These are phyloP conservation scores for Mustela nigripes DNA, from an alignment of 2,113 vertebrate genomes.

Conservation along the genomic window DNA sequence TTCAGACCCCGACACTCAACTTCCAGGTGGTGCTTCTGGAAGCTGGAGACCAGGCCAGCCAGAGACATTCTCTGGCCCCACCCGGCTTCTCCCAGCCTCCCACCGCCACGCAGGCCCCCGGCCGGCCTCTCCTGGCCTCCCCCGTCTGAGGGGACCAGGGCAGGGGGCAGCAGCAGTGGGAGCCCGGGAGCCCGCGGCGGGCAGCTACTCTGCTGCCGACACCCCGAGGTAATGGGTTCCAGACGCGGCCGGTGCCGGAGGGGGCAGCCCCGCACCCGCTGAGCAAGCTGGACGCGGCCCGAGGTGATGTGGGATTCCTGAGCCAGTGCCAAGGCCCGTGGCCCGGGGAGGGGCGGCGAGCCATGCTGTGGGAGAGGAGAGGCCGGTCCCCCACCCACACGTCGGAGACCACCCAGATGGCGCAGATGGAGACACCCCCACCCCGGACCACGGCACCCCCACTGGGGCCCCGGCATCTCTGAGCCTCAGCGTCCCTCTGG, in stretches of 20 bases:
- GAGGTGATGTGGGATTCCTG: slow-evolving; percentile 85
- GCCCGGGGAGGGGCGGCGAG: background rate
- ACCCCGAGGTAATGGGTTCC: slow-evolving; percentile 84
- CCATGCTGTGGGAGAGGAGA: background rate
- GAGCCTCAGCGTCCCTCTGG: background rate
- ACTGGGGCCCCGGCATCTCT: rapidly evolving
- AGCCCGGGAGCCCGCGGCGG: background rate
- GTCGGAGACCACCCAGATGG: background rate
- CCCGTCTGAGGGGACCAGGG: rapidly evolving
- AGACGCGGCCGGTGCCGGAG: slow-evolving; percentile 84
- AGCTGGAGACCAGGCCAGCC: background rate
- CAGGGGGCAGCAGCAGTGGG: background rate
- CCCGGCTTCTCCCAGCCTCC: rapidly evolving
- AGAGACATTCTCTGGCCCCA: background rate
- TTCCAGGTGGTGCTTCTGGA: background rate
- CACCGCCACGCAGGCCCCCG: rapidly evolving
- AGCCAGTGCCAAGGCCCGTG: slow-evolving; percentile 79
- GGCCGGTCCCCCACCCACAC: rapidly evolving
- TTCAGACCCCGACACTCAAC: rapidly evolving
- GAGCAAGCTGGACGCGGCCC: slow-evolving; percentile 84
- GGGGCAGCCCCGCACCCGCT: slow-evolving; percentile 85
- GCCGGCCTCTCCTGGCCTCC: background rate
- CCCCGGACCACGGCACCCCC: background rate
- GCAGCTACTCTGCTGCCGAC: slow-evolving; percentile 67
- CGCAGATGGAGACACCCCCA: rapidly evolving